Base-by-base conservation (phyloP, 1,140 invertebrate species). In the Atopsyche davidsoni region DNA sequence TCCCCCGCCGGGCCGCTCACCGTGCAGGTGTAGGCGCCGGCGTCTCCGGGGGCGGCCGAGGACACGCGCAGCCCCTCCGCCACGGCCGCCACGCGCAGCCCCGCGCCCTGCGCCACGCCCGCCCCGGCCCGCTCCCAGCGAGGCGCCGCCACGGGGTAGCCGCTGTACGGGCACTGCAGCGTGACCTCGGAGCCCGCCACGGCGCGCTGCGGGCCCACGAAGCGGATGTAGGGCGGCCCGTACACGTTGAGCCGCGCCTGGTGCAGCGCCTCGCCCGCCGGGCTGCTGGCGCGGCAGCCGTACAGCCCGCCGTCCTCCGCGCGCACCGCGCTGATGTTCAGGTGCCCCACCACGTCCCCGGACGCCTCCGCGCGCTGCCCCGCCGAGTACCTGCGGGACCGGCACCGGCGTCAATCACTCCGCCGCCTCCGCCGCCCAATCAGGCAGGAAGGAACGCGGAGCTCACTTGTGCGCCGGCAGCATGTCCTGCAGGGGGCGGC, bases 271-370 rank as follows among this genome's bases (percentile, higher is more conserved):
- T 74, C 67, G 62, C 85, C 87, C 2, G 48, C 35, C n/a, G 48
- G 46, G 52, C 52, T 58, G 36, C 67, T 70, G 6, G 83, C 84
- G 32, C 73, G 75, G 62, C 86, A 89, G 58, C 76, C 71, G 65
- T 86, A 87, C 55, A 80, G 75, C 9, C 86, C 86, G 32, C 85
- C 84, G 61, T 87, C 84, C 62, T 83, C 77, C 1, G 85, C 75
- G 57, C 77, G 75, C 4, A 85, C 80, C 41, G 75, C 72, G 19
- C 80, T 48, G 44, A 70, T 57, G 60, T 67, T 69, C 32, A 73
- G 59, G 44, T 63, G 59, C 10, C 66, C 65, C 40, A 64, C 60
- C 44, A 67, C 64, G 28, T 67, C 68, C 17, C 66, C 68, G 14
- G 34, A 24, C 7, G 38, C 13, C 38, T 55, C 56, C 14, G 32